These are phyloP conservation scores for Adrianichthys oophorus DNA, from an alignment of 2,797 vertebrate genomes.

Conservation along the genomic window DNA sequence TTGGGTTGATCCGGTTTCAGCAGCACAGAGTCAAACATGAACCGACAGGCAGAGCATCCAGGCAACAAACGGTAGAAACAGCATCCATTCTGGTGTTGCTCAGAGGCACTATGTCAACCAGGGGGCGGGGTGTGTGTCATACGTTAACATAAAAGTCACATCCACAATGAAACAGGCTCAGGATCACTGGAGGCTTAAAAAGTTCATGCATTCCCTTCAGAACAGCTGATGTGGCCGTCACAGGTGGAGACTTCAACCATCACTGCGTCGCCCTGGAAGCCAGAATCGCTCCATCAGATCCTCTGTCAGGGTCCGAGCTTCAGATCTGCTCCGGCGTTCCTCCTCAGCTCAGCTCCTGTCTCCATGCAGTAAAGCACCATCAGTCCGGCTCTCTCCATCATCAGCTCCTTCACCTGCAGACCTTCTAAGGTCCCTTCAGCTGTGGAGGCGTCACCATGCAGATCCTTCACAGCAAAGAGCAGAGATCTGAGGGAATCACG, in stretches of 20 bases:
- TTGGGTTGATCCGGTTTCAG: no score
- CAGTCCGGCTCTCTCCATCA: no score
- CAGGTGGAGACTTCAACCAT: constrained; percentile 31
- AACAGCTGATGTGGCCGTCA: constrained; percentile 22
- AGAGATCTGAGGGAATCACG: no score
- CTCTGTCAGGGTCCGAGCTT: constrained; percentile 33
- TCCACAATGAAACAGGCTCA: constrained; percentile 39
- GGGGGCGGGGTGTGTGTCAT: constrained; percentile 43
- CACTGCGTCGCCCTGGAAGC: constrained; percentile 34
- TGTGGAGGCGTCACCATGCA: background rate
- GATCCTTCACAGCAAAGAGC: constrained; percentile 8
- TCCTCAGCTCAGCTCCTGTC: background rate
- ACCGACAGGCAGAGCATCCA: constrained; percentile 55
- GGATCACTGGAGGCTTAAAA: background rate
- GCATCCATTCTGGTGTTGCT: constrained; percentile 35
- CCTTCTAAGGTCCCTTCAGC: no score
- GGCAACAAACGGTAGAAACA: constrained; percentile 40
- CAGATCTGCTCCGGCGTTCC: constrained; percentile 27
- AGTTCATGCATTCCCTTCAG: constrained; percentile 38
- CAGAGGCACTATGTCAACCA: constrained; percentile 47
- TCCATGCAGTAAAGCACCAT: constrained; percentile 8
- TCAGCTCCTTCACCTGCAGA: no score
- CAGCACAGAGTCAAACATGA: constrained; percentile 26
- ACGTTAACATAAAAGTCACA: constrained; percentile 49
- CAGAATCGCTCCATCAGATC: constrained; percentile 24